phyloP scores from a whole-genome alignment of 2,113 vertebrate genomes.

The Corythoichthys haematopterus region DNA sequence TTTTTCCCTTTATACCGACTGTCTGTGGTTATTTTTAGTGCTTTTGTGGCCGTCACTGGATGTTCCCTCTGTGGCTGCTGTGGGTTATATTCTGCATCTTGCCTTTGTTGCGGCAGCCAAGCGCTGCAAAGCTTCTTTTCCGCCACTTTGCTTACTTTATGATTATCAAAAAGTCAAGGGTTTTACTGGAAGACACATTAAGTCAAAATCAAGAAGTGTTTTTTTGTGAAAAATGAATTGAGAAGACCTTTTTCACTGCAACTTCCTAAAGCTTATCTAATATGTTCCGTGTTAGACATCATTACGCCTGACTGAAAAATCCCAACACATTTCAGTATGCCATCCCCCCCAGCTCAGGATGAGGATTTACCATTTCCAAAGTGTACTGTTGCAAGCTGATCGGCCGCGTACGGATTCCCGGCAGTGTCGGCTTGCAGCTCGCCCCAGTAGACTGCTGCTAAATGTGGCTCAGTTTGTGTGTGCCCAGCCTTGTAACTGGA shows the following conservation, averaged over 20 bases:
- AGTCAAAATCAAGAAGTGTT: neutral
- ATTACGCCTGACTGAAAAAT: neutral
- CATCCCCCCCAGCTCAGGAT: neutral
- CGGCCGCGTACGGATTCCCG: slow-evolving; percentile 20
- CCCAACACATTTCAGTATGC: neutral
- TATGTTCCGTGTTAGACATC: neutral
- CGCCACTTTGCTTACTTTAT: neutral
- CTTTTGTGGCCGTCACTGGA: neutral
- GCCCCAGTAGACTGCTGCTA: slow-evolving; percentile 39
- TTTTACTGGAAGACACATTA: neutral
- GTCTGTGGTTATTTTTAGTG: slow-evolving; percentile 7
- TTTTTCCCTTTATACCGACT: neutral
- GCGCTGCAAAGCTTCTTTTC: neutral
- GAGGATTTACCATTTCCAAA: neutral
- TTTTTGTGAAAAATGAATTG: neutral
- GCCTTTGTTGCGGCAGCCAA: neutral
- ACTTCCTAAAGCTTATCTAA: neutral
- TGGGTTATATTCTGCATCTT: neutral
- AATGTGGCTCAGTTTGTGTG: slow-evolving; percentile 58
- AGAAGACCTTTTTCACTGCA: neutral
- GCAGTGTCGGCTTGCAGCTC: slow-evolving; percentile 35
- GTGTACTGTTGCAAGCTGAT: slow-evolving; percentile 15
- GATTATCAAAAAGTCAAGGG: neutral
- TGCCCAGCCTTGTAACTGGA: slow-evolving; percentile 64
- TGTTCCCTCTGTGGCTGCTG: neutral